Evolutionary conservation across 1,140 invertebrate genomes (phyloP).

Genomic region (Lordiphosa clarofinis): DNA sequence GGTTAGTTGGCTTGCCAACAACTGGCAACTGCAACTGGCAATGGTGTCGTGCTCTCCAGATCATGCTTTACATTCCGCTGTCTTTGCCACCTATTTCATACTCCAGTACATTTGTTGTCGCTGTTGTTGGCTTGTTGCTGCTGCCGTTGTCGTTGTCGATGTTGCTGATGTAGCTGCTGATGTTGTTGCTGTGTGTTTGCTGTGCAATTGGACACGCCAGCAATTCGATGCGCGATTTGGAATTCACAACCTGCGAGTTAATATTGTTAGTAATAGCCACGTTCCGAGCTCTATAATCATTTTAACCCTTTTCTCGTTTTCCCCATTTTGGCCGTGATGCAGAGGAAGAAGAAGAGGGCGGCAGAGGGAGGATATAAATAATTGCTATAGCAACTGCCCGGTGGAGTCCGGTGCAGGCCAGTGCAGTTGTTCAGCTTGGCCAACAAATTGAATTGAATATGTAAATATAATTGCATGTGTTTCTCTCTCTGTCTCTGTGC

Average conservation of each 20-base stretch:
- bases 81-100: conserved; percentile 71
- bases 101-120: conserved; percentile 56
- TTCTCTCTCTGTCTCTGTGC: not conserved
- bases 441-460: conserved; percentile 75
- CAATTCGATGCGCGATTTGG: not conserved
- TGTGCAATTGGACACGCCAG: conserved; percentile 52
- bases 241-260: conserved; percentile 28
- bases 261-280: conserved; percentile 70
- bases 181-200: conserved; percentile 21
- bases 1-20: conserved; percentile 13
- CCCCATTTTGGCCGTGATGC: no score
- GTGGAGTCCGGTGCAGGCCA: not conserved
- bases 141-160: conserved; percentile 35
- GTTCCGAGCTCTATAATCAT: conserved; percentile 58
- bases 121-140: conserved; percentile 33
- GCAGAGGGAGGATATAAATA: conserved; percentile 20
- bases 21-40: conserved; percentile 26
- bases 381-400: conserved; percentile 23
- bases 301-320: conserved; percentile 8
- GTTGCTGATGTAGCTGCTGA: conserved; percentile 19
- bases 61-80: conserved; percentile 59
- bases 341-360: no score
- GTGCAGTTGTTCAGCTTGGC: conserved; percentile 8
- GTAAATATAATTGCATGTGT: conserved; percentile 61
- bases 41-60: conserved; percentile 18